Percentiles rank a stretch among this genome's conserved stretches.
Evolutionary conservation across 2,113 vertebrate genomes (phyloP).

Genomic region (Rostratula benghalensis): DNA sequence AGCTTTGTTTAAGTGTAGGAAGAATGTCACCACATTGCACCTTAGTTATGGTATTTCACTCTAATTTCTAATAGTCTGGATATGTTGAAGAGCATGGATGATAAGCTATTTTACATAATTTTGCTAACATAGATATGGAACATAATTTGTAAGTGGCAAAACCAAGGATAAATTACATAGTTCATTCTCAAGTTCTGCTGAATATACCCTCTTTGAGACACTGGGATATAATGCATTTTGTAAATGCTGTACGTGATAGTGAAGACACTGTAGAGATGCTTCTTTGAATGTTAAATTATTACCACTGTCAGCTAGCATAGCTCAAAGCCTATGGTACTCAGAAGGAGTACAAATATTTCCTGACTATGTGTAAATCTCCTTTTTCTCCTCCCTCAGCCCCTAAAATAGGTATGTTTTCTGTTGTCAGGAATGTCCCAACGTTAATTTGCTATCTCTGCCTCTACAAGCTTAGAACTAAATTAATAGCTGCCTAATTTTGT

Average conservation of each 20-base stretch:
- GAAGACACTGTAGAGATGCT: not conserved
- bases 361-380: not conserved
- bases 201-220: not conserved
- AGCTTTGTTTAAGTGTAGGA: not conserved
- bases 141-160: not conserved
- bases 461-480: not conserved
- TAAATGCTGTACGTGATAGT: not conserved
- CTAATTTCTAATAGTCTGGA: not conserved
- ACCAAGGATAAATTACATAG: not conserved
- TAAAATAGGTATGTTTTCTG: not conserved
- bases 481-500: not conserved
- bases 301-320: not conserved
- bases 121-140: not conserved
- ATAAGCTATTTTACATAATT: not conserved
- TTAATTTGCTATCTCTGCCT: not conserved
- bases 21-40: not conserved
- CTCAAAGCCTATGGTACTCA: not conserved
- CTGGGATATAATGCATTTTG: not conserved
- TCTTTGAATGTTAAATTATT: not conserved
- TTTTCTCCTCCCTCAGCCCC: not conserved
- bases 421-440: not conserved
- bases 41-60: not conserved
- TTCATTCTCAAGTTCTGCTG: not conserved
- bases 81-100: not conserved
- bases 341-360: not conserved